A percentile compares a stretch with the other conserved stretches of the same genome.
Evolutionary conservation across 2,797 vertebrate genomes (phyloP).

Genomic region (Synaphobranchus kaupii): DNA sequence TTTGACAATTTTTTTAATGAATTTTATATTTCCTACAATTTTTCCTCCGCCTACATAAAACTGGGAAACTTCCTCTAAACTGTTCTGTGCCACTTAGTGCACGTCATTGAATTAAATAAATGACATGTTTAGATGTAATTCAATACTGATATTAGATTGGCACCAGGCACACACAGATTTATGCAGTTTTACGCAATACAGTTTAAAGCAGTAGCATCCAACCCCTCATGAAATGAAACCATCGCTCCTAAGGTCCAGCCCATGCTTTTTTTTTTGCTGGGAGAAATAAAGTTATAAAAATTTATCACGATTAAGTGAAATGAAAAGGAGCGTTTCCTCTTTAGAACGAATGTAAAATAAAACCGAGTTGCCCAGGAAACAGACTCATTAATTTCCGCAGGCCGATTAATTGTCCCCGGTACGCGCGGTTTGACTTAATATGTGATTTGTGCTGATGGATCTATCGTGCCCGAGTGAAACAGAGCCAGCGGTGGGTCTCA

Average conservation of each 20-base stretch:
- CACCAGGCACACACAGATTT: background rate
- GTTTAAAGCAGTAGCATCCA: background rate
- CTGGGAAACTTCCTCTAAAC: background rate
- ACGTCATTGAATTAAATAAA: background rate
- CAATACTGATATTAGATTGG: background rate
- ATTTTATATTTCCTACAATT: background rate
- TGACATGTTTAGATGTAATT: background rate
- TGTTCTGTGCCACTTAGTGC: background rate
- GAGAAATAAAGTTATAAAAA: background rate
- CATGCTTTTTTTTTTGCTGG: background rate
- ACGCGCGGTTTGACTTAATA: constrained; percentile 35
- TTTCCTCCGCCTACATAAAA: background rate
- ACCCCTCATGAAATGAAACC: background rate
- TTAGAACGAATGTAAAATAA: background rate
- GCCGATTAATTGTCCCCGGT: constrained; percentile 41
- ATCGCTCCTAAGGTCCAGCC: background rate
- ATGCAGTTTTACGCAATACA: background rate
- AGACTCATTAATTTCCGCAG: constrained; percentile 40
- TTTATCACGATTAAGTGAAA: background rate
- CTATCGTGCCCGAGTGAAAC: background rate
- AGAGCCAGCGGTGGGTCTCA: background rate
- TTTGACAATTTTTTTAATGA: background rate
- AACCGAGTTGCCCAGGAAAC: background rate
- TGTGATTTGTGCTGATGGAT: constrained; percentile 37
- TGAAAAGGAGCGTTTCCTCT: background rate